Percentiles rank a stretch among this genome's conserved stretches.
These are phyloP conservation scores for Thomomys bottae DNA, from an alignment of 2,113 vertebrate species.

Conservation along the genomic window DNA sequence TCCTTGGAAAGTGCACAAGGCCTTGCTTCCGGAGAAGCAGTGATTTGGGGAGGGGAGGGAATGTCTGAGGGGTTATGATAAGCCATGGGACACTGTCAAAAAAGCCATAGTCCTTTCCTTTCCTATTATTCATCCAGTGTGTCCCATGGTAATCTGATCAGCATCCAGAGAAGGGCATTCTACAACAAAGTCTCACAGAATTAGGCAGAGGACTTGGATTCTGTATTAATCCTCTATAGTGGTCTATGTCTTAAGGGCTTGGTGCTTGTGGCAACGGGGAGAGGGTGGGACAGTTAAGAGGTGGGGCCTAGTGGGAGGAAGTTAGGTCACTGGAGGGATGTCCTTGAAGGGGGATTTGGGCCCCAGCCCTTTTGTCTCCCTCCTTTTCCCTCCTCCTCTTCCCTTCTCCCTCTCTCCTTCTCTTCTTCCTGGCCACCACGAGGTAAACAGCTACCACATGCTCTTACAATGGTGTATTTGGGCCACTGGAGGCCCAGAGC, in stretches of 20 bases:
- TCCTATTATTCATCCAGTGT: neutral
- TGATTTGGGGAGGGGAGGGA: neutral
- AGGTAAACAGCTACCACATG: neutral
- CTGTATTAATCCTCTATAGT: neutral
- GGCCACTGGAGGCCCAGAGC: neutral
- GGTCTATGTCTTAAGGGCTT: no score
- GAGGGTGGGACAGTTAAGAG: neutral
- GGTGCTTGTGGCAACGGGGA: neutral
- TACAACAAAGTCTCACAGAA: neutral
- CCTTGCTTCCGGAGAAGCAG: neutral
- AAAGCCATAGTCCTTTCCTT: neutral
- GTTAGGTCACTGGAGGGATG: neutral
- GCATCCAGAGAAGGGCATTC: neutral
- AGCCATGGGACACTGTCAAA: neutral
- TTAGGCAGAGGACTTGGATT: neutral
- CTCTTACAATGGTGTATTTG: neutral
- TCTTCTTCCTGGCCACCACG: neutral
- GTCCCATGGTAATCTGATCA: no score
- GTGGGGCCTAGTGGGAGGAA: neutral
- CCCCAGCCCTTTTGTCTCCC: no score
- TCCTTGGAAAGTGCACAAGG: neutral
- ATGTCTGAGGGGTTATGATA: neutral
- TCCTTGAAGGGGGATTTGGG: neutral
- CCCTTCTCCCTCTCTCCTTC: neutral
- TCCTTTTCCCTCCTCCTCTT: neutral